Conservation (phyloP, 2,113 vertebrate species). For the Sander lucioperca region DNA sequence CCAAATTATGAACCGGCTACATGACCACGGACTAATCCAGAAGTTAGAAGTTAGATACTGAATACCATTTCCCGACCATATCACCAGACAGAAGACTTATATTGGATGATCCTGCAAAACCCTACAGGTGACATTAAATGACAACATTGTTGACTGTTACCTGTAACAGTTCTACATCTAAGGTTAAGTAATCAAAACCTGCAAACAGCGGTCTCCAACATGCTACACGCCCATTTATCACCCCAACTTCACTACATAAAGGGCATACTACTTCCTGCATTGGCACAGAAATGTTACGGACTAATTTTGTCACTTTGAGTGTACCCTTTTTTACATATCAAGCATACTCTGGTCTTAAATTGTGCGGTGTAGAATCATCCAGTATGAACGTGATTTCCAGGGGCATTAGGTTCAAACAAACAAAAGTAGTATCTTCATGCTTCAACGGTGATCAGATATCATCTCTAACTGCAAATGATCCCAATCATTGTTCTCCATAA, state of each 20-base stretch:
- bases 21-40: too few relatives aligned
- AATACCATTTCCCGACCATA: background rate
- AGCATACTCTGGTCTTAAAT: background rate
- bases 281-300: too few relatives aligned
- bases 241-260: background rate
- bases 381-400: background rate
- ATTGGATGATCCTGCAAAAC: background rate
- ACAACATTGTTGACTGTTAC: background rate
- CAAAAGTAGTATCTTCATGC: background rate
- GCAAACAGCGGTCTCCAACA: background rate
- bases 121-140: background rate
- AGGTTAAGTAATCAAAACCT: too few relatives aligned
- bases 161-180: background rate
- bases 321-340: background rate
- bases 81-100: background rate
- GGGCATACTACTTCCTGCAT: background rate
- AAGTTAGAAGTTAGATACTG: background rate
- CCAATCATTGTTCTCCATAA: background rate
- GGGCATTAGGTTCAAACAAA: background rate
- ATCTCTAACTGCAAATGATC: background rate
- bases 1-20: too few relatives aligned
- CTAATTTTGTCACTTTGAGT: background rate
- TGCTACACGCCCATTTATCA: background rate
- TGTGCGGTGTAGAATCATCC: background rate
- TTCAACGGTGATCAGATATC: background rate